Conservation (phyloP, 2,888 invertebrate genomes). For the Cephus spinipes region DNA sequence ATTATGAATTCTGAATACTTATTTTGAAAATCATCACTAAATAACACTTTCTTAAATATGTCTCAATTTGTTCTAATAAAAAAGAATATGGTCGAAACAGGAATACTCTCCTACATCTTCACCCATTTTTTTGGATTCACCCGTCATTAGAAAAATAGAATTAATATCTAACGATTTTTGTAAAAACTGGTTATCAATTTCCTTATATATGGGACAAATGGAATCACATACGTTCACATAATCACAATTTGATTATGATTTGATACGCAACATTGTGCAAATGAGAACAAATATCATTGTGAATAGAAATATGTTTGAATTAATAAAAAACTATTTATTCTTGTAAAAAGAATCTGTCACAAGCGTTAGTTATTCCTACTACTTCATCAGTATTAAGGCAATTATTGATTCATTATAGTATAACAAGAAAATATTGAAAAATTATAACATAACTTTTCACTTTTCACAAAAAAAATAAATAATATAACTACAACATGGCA, state of each 20-base stretch:
- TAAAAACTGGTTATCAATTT: not conserved
- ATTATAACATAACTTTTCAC: not conserved
- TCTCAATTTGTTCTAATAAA: not conserved
- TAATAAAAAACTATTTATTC: not conserved
- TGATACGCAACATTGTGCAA: not conserved
- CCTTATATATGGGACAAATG: not conserved
- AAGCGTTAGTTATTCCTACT: not conserved
- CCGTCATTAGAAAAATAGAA: not conserved
- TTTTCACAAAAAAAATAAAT: not conserved
- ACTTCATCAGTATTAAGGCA: not conserved
- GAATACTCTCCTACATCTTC: not conserved
- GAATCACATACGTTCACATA: not conserved
- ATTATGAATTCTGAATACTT: not conserved
- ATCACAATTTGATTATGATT: not conserved
- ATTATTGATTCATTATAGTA: not conserved
- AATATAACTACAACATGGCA: not conserved
- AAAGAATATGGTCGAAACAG: not conserved
- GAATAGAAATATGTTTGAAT: not conserved
- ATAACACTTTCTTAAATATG: not conserved
- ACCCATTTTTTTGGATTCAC: not conserved
- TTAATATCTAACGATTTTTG: not conserved
- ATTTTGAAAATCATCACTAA: not conserved
- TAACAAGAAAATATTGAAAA: not conserved
- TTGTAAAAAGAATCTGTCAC: not conserved
- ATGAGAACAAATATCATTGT: not conserved